Conservation (phyloP, 2,888 invertebrate species). For the Ectemnius cavifrons region DNA sequence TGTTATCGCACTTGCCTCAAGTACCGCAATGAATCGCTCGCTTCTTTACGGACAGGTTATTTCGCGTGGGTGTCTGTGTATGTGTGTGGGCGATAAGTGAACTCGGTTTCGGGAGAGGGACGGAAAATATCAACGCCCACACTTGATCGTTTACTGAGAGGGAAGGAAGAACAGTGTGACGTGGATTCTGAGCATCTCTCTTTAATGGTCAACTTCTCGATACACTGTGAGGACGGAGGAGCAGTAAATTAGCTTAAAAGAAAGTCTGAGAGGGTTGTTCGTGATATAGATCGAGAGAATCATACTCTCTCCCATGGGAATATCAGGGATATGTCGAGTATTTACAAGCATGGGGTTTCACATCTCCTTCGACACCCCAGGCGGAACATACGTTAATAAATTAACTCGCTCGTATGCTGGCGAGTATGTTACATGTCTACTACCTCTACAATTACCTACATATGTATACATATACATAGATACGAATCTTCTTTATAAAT, state of each 20-base stretch:
- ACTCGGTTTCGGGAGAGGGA: conserved; percentile 15
- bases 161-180: not conserved
- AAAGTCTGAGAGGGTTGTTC: not conserved
- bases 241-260: not conserved
- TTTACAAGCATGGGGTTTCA: conserved; percentile 48
- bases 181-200: conserved; percentile 1
- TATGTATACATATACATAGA: conserved; percentile 36
- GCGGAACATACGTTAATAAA: conserved; percentile 50
- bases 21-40: too few species aligned
- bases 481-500: conserved; percentile 50
- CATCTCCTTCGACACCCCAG: conserved; percentile 19
- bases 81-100: conserved; percentile 36
- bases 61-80: conserved; percentile 29
- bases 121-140: conserved; percentile 46
- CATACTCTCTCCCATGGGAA: conserved; percentile 13
- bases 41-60: not conserved
- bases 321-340: conserved; percentile 32
- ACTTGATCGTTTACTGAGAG: not conserved
- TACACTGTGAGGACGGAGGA: conserved; percentile 21
- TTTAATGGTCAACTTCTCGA: conserved; percentile 46
- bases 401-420: conserved; percentile 35
- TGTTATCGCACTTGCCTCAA: not conserved
- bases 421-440: conserved; percentile 4
- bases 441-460: conserved; percentile 12
- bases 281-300: not conserved